Conservation (phyloP, 2,113 vertebrate genomes). For the Seriola quinqueradiata region DNA sequence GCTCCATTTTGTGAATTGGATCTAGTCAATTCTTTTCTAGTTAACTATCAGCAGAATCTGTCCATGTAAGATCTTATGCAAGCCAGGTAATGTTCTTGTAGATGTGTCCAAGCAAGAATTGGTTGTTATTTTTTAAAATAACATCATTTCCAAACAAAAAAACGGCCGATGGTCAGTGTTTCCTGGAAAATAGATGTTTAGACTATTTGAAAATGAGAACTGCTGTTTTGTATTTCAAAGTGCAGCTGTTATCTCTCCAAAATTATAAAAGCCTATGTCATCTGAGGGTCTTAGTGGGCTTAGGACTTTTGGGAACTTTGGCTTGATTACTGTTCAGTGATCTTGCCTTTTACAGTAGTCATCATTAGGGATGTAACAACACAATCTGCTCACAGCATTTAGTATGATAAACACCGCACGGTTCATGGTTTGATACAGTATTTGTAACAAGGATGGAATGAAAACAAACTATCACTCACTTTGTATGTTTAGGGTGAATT, state of each 20-base stretch:
- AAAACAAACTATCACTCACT: no score
- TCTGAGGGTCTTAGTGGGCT: not conserved
- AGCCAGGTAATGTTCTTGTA: not conserved
- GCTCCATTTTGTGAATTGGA: constrained; percentile 57
- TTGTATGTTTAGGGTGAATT: no score
- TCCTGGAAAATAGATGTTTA: not conserved
- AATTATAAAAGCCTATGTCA: not conserved
- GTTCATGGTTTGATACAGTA: not conserved
- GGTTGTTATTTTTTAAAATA: not conserved
- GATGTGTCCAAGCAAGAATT: not conserved
- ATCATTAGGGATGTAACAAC: not conserved
- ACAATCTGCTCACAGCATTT: not conserved
- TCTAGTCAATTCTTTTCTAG: constrained; percentile 31
- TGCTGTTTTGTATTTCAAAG: not conserved
- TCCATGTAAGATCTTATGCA: constrained; percentile 20
- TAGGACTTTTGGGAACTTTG: not conserved
- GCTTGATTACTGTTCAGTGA: not conserved
- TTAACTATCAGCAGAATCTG: constrained; percentile 14
- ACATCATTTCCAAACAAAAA: not conserved
- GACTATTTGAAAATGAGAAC: not conserved
- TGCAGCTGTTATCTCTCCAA: not conserved
- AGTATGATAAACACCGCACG: not conserved
- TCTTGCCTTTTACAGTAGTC: not conserved
- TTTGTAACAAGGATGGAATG: not conserved
- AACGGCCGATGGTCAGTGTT: not conserved